Percentiles rank a stretch among this genome's conserved stretches.
phyloP scores from a whole-genome alignment of 1,140 invertebrate genomes.

The Laupala kohalensis region DNA sequence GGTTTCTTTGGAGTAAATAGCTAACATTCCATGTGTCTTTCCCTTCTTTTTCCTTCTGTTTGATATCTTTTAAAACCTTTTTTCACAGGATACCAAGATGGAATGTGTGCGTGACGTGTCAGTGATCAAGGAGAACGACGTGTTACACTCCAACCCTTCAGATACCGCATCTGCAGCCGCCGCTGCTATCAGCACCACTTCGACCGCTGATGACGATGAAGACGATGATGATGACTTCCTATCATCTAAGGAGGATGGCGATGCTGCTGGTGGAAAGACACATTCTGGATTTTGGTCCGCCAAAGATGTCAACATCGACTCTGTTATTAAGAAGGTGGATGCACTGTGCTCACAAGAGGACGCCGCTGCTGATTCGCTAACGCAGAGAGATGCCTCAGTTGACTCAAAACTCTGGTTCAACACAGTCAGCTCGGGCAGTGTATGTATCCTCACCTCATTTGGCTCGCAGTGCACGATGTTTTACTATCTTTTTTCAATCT shows the following conservation, averaged over 20 bases:
- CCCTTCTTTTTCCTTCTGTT: no score
- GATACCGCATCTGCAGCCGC: no score
- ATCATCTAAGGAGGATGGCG: not conserved
- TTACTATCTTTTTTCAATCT: no score
- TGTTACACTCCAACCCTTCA: not conserved
- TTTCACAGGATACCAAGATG: not conserved
- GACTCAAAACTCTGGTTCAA: constrained; percentile 6
- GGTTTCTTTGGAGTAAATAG: no score
- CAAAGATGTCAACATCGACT: constrained; percentile 63
- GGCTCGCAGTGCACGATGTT: no score
- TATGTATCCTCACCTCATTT: no score
- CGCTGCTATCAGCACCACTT: not conserved
- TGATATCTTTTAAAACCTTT: no score
- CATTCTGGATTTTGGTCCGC: constrained; percentile 40
- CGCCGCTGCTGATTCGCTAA: constrained; percentile 15
- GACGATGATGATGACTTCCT: not conserved
- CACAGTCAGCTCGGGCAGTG: no score
- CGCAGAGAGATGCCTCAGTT: not conserved
- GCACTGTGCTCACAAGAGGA: constrained; percentile 37
- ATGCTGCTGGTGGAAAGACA: not conserved
- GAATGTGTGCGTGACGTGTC: constrained; percentile 7
- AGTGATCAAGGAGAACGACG: constrained; percentile 11
- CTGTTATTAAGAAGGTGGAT: constrained; percentile 63
- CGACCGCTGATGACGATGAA: not conserved
- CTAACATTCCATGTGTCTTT: no score